phyloP scores from a whole-genome alignment of 1,140 invertebrate genomes.

The Rhysida immarginata region DNA sequence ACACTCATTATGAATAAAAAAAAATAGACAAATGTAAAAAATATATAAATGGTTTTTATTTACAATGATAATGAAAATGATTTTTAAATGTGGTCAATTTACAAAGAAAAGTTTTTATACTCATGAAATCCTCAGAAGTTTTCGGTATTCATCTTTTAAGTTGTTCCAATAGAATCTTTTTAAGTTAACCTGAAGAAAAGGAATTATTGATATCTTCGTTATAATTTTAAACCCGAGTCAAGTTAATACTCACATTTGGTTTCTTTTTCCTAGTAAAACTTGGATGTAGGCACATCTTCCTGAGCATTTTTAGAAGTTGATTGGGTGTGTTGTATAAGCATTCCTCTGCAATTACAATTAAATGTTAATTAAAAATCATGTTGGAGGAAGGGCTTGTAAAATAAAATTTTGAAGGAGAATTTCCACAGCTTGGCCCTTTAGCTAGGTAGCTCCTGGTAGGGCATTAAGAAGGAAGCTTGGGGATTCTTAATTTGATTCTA shows the following conservation, averaged over 20 bases:
- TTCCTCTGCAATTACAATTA: slow-evolving; percentile 22
- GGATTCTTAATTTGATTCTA: background rate
- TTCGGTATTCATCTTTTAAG: background rate
- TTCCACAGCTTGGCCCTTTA: background rate
- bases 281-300: slow-evolving; percentile 9
- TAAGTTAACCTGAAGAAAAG: background rate
- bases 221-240: slow-evolving; percentile 20
- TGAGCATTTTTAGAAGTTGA: slow-evolving; percentile 38
- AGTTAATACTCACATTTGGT: background rate
- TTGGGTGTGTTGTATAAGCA: slow-evolving; percentile 41
- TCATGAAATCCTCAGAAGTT: too few species aligned
- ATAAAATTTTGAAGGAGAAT: background rate
- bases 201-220: background rate
- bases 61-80: too few species aligned
- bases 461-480: background rate
- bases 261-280: background rate
- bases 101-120: too few species aligned
- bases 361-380: background rate
- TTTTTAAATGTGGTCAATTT: too few species aligned
- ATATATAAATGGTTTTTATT: too few species aligned
- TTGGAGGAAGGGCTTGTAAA: background rate
- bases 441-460: background rate
- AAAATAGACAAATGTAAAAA: too few species aligned
- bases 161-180: background rate
- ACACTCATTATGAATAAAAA: too few species aligned